phyloP scores from a whole-genome alignment of 2,888 invertebrate species.

The Synergus umbraculus region DNA sequence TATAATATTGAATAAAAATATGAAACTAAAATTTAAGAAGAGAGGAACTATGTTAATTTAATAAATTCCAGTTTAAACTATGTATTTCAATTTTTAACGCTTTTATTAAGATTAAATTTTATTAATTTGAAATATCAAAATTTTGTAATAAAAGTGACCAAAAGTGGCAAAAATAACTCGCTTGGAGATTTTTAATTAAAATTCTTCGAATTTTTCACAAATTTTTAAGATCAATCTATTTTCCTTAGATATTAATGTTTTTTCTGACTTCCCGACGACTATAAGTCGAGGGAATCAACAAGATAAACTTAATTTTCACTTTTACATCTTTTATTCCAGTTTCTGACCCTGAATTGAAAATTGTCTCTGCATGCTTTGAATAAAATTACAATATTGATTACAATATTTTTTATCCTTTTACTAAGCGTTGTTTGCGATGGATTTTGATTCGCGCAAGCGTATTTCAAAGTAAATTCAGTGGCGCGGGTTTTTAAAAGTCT shows the following conservation, averaged over 20 bases:
- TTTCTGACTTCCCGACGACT: neutral
- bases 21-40: too few species aligned
- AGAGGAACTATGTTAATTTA: too few species aligned
- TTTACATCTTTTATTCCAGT: neutral
- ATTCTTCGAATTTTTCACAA: neutral
- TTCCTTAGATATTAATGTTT: neutral
- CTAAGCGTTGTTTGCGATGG: neutral
- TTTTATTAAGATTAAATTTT: too few species aligned
- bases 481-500: slow-evolving; percentile 34
- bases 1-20: too few species aligned
- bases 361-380: neutral
- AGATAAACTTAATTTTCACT: neutral
- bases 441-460: slow-evolving; percentile 17
- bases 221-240: neutral
- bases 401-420: neutral
- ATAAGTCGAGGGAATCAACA: too few species aligned
- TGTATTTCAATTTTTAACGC: too few species aligned
- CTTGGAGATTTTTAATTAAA: too few species aligned
- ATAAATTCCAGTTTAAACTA: too few species aligned
- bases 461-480: neutral
- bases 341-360: neutral
- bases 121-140: too few species aligned
- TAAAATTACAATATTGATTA: neutral
- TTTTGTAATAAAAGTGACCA: too few species aligned
- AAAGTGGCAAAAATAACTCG: too few species aligned